Evolutionary conservation across 2,888 invertebrate genomes (phyloP).

Genomic region (Actias luna): DNA sequence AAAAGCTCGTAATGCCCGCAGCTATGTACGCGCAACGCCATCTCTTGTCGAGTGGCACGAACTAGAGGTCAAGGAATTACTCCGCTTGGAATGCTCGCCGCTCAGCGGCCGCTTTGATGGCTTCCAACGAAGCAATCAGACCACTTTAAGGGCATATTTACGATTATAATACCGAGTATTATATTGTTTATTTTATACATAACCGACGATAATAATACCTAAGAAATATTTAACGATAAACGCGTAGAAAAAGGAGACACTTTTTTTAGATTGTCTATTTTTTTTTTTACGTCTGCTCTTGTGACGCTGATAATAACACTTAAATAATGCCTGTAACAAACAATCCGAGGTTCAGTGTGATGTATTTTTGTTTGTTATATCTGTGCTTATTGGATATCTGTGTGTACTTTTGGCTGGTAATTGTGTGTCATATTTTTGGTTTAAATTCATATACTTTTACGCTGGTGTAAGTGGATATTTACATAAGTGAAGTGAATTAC

Average conservation of each 20-base stretch:
- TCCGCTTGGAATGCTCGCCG: slow-evolving; percentile 66
- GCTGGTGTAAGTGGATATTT: too few relatives aligned
- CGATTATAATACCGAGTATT: slow-evolving; percentile 80
- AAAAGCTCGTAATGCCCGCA: slow-evolving; percentile 62
- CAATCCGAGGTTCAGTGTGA: background rate
- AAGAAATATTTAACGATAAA: slow-evolving; percentile 65
- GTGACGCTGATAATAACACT: background rate
- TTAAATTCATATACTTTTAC: too few relatives aligned
- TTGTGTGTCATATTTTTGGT: too few relatives aligned
- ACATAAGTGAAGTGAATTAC: too few relatives aligned
- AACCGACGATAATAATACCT: slow-evolving; percentile 65
- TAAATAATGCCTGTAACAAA: background rate
- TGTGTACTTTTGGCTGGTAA: background rate
- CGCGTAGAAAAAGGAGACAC: slow-evolving; percentile 49
- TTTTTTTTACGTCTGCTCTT: slow-evolving; percentile 12
- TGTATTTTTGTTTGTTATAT: background rate
- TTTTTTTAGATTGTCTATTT: slow-evolving; percentile 10
- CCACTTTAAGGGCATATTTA: slow-evolving; percentile 80
- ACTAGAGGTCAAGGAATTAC: slow-evolving; percentile 69
- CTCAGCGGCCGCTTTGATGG: slow-evolving; percentile 76
- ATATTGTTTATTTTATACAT: slow-evolving; percentile 76
- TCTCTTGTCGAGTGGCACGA: slow-evolving; percentile 72
- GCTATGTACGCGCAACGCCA: slow-evolving; percentile 75
- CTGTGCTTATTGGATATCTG: background rate
- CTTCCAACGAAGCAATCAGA: slow-evolving; percentile 80